A percentile compares a stretch with the other conserved stretches of the same genome.
phyloP scores from a whole-genome alignment of 2,888 invertebrate genomes.

The Tetranychus piercei region DNA sequence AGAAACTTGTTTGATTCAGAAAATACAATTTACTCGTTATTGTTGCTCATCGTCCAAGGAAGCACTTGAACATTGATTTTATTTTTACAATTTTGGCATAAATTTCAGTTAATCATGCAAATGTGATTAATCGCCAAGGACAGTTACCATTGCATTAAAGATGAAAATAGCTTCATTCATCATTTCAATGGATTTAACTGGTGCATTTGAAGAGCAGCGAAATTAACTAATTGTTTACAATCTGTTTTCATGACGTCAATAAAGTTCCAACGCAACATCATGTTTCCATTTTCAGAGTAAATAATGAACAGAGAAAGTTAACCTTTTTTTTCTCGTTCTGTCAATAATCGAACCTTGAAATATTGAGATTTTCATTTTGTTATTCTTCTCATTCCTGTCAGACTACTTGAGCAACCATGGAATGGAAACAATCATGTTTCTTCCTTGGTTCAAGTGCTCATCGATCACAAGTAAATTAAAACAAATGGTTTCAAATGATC shows the following conservation, averaged over 20 bases:
- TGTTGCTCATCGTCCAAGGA: neutral
- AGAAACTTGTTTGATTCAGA: neutral
- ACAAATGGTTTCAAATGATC: neutral
- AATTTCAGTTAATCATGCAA: neutral
- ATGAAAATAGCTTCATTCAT: neutral
- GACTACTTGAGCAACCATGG: no score
- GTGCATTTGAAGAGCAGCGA: neutral
- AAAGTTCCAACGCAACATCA: neutral
- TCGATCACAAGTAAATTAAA: neutral
- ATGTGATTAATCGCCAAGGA: neutral
- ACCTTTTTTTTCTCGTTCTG: neutral
- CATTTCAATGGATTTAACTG: neutral
- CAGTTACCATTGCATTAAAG: neutral
- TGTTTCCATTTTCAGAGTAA: neutral
- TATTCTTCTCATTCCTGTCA: neutral
- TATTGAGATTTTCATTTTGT: neutral
- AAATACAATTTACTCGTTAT: neutral
- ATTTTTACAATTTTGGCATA: neutral
- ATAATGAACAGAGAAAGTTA: neutral
- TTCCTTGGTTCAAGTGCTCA: neutral
- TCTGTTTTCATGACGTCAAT: neutral
- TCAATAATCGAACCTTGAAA: neutral
- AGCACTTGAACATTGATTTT: neutral
- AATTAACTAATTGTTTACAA: neutral
- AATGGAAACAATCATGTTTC: no score